Conservation (phyloP, 2,797 vertebrate genomes). For the Coregonus sp. region DNA sequence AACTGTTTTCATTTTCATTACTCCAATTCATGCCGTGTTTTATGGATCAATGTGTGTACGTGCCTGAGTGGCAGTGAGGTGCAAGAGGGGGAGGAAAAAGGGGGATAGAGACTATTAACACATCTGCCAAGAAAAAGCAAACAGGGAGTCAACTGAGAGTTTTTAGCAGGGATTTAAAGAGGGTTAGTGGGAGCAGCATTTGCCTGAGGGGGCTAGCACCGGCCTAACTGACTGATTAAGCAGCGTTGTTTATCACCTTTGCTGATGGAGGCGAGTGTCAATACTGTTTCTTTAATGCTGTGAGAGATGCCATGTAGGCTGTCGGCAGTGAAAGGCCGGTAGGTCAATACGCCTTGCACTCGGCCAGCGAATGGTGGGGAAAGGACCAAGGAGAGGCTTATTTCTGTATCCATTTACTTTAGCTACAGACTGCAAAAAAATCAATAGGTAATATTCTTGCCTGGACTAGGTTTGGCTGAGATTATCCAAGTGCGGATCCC, state of each 20-base stretch:
- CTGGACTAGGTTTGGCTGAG: slow-evolving; percentile 17
- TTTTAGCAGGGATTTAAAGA: slow-evolving; percentile 50
- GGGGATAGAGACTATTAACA: slow-evolving; percentile 21
- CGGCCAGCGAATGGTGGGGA: slow-evolving; percentile 1
- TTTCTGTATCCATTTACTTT: slow-evolving; percentile 1
- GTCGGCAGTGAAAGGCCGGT: slow-evolving; percentile 10
- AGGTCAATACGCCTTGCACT: slow-evolving; percentile 11
- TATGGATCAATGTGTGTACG: not conserved
- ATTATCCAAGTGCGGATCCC: not conserved
- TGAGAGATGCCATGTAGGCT: slow-evolving; percentile 22
- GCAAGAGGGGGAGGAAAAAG: not conserved
- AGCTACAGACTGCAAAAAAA: slow-evolving; percentile 38
- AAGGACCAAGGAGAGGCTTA: slow-evolving; percentile 1
- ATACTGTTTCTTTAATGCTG: slow-evolving; percentile 1
- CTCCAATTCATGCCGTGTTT: not conserved
- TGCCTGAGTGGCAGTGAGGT: not conserved
- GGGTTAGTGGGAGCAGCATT: slow-evolving; percentile 24
- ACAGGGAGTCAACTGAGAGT: slow-evolving; percentile 43
- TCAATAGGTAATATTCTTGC: slow-evolving; percentile 52
- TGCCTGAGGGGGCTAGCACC: slow-evolving; percentile 35
- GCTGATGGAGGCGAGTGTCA: slow-evolving; percentile 15
- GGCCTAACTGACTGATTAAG: slow-evolving; percentile 51
- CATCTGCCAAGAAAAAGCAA: slow-evolving; percentile 37
- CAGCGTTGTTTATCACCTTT: slow-evolving; percentile 49
- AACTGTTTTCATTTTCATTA: not conserved